A percentile compares a stretch with the other conserved stretches of the same genome.
These are phyloP conservation scores for Uropsilus gracilis DNA, from an alignment of 2,113 vertebrate genomes.

Conservation along the genomic window DNA sequence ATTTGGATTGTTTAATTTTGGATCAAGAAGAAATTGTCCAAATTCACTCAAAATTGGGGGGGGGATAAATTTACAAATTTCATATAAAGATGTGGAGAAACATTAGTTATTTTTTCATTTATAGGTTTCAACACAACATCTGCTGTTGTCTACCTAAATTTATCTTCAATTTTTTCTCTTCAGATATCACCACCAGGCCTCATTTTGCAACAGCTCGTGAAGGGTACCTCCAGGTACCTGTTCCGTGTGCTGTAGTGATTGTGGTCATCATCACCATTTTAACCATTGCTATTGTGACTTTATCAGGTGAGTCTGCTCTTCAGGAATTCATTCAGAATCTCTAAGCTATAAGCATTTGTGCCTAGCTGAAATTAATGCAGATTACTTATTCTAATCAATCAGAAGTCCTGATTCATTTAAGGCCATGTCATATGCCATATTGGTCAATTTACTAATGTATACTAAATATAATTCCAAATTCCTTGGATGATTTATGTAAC, in stretches of 20 bases:
- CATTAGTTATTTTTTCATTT: not conserved
- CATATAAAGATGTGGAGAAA: not conserved
- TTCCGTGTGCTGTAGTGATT: slow-evolving; percentile 54
- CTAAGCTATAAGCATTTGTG: not conserved
- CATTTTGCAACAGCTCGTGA: slow-evolving; percentile 22
- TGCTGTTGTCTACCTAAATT: not conserved
- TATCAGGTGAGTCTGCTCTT: slow-evolving; percentile 59
- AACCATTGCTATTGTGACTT: slow-evolving; percentile 51
- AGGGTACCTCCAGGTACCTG: slow-evolving; percentile 64
- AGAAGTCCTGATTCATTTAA: not conserved
- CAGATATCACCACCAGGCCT: not conserved
- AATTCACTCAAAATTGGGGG: not conserved
- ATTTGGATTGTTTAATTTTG: not conserved
- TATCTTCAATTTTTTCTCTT: not conserved
- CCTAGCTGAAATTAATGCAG: not conserved
- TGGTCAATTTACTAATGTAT: not conserved
- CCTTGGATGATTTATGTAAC: not conserved
- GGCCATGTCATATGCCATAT: not conserved
- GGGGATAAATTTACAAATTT: not conserved
- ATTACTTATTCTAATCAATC: not conserved
- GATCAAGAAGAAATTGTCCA: not conserved
- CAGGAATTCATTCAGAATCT: not conserved
- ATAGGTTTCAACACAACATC: not conserved
- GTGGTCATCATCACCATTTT: slow-evolving; percentile 61
- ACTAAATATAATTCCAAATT: not conserved